Percentiles rank a stretch among this genome's conserved stretches.
These are phyloP conservation scores for Camponotus floridanus DNA, from an alignment of 1,140 invertebrate species.

Conservation along the genomic window DNA sequence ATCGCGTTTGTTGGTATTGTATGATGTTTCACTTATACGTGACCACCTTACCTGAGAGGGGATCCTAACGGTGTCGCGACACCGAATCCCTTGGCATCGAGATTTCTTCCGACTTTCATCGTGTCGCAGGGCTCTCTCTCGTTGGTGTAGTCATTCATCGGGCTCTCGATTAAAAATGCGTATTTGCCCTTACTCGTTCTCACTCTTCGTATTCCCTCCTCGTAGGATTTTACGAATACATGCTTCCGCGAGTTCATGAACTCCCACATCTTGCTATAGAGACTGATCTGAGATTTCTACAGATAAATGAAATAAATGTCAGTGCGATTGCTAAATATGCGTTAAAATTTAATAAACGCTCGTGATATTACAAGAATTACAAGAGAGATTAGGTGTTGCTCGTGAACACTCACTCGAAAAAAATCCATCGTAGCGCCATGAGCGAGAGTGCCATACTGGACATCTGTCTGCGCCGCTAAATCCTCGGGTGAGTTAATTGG, in stretches of 20 bases:
- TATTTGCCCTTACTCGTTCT: conserved; percentile 95
- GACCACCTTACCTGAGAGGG: conserved; percentile 91
- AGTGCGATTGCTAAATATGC: not conserved
- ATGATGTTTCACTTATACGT: not conserved
- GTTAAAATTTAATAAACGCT: conserved; percentile 35
- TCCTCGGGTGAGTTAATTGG: conserved; percentile 98
- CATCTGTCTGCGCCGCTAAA: conserved; percentile 96
- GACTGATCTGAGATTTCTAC: conserved; percentile 95
- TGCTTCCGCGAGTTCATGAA: conserved; percentile 95
- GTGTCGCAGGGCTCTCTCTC: conserved; percentile 97
- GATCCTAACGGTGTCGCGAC: conserved; percentile 97
- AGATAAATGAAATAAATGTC: conserved; percentile 38
- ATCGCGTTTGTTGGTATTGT: not conserved
- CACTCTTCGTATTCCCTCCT: conserved; percentile 94
- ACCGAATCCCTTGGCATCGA: conserved; percentile 97
- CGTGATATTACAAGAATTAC: not conserved
- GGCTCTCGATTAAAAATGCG: conserved; percentile 97
- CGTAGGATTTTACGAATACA: conserved; percentile 93
- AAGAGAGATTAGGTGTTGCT: not conserved
- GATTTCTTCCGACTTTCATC: conserved; percentile 96
- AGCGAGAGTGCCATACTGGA: conserved; percentile 96
- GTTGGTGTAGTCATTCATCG: conserved; percentile 98
- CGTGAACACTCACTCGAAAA: conserved; percentile 91
- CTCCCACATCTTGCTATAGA: conserved; percentile 98
- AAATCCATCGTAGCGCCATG: conserved; percentile 97